Conservation (phyloP, 2,113 vertebrate species). For the Hydrochoerus hydrochaeris region DNA sequence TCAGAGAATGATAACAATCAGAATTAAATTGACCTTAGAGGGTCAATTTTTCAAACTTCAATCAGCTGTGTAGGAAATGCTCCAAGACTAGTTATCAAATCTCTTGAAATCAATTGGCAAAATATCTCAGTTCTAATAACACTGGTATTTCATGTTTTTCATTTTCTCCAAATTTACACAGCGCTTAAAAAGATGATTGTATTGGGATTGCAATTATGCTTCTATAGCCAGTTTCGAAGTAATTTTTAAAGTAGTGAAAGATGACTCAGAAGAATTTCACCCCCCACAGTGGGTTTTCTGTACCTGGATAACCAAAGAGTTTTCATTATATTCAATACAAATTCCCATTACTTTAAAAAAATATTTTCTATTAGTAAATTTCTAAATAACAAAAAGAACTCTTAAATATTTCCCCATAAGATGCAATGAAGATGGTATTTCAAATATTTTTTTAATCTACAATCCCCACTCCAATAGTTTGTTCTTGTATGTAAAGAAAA, state of each 20-base stretch:
- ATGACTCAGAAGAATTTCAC: neutral
- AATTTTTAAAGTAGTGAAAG: neutral
- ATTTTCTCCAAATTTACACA: neutral
- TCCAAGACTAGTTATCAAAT: neutral
- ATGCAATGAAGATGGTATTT: neutral
- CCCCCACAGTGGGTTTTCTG: neutral
- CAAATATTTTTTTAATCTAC: slow-evolving; percentile 9
- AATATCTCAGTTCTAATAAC: slow-evolving; percentile 36
- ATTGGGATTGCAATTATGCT: neutral
- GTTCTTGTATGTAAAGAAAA: neutral
- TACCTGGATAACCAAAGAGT: neutral
- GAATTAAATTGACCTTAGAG: neutral
- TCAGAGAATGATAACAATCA: neutral
- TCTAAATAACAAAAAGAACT: neutral
- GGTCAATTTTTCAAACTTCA: neutral
- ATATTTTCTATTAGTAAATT: neutral
- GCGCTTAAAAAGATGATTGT: neutral
- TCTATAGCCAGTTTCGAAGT: neutral
- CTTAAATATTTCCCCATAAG: slow-evolving; percentile 24
- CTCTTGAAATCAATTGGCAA: slow-evolving; percentile 26
- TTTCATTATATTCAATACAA: slow-evolving; percentile 10
- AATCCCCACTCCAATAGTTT: neutral
- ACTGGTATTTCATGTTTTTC: slow-evolving; percentile 8
- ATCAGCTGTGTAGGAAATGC: neutral
- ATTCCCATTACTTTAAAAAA: slow-evolving; percentile 9